A percentile compares a stretch with the other conserved stretches of the same genome.
These are phyloP conservation scores for Fulica atra DNA, from an alignment of 2,113 vertebrate genomes.

Conservation along the genomic window DNA sequence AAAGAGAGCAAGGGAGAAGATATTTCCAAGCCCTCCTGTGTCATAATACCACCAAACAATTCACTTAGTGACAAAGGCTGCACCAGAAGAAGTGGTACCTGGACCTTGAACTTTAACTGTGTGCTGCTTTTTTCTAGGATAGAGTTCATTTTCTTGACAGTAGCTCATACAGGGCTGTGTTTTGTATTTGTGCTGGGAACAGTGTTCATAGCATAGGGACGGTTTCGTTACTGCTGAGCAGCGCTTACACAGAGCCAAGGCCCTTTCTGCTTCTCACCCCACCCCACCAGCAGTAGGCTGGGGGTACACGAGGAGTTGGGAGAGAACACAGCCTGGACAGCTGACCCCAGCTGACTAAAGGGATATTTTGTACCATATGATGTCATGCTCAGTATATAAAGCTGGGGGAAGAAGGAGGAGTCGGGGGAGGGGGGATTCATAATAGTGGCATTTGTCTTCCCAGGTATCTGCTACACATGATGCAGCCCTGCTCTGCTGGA, in stretches of 20 bases:
- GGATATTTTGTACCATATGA: not conserved
- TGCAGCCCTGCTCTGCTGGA: not conserved
- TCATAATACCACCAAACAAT: not conserved
- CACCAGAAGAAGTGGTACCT: not conserved
- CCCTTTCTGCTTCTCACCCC: not conserved
- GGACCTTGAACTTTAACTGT: not conserved
- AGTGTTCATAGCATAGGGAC: not conserved
- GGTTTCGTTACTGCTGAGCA: not conserved
- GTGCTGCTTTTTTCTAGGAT: not conserved
- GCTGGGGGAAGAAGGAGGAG: not conserved
- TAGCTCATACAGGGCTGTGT: too few species aligned
- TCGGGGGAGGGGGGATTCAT: fast-evolving
- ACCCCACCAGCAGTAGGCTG: not conserved
- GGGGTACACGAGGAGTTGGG: not conserved
- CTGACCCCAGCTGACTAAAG: not conserved
- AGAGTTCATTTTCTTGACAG: not conserved
- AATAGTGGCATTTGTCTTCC: not conserved
- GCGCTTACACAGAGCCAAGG: not conserved
- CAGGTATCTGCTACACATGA: fast-evolving
- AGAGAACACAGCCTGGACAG: not conserved
- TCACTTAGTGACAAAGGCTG: not conserved
- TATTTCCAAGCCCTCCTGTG: not conserved
- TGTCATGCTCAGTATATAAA: too few species aligned
- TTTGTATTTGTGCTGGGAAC: not conserved
- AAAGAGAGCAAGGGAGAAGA: not conserved